Percentiles rank a stretch among this genome's conserved stretches.
Evolutionary conservation across 2,797 vertebrate genomes (phyloP).

Genomic region (Ataeniobius toweri): DNA sequence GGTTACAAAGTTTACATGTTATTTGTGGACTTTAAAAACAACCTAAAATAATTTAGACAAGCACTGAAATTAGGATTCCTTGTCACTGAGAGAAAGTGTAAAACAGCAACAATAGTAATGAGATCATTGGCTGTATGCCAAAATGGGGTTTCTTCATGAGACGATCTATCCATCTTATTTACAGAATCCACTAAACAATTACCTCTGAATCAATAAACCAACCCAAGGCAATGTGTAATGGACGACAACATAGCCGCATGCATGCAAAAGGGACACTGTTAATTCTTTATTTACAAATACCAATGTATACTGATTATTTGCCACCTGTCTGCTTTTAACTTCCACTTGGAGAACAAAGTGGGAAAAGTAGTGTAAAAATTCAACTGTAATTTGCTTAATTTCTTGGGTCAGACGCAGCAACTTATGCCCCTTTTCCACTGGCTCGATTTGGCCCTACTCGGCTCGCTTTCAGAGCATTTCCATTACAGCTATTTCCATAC

Average conservation of each 20-base stretch:
- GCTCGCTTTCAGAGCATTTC: too few species aligned
- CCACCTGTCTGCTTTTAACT: conserved; percentile 8
- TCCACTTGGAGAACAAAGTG: background rate
- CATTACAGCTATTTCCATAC: too few species aligned
- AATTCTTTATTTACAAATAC: background rate
- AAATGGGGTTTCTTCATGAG: background rate
- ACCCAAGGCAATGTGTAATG: conserved; percentile 16
- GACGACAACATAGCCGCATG: background rate
- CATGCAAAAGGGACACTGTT: background rate
- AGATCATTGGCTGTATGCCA: background rate
- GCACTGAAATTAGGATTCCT: background rate
- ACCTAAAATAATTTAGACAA: background rate
- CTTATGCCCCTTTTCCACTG: background rate
- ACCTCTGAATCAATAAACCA: conserved; percentile 28
- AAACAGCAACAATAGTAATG: background rate
- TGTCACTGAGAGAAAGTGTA: background rate
- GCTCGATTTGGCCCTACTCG: too few species aligned
- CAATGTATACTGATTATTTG: background rate
- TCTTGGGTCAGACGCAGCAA: background rate
- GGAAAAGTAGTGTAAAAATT: conserved; percentile 5
- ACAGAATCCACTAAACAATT: conserved; percentile 10
- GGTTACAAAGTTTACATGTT: background rate
- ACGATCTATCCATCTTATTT: conserved; percentile 20
- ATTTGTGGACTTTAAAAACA: background rate
- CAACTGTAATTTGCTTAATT: conserved; percentile 4